Evolutionary conservation across 2,888 invertebrate genomes (phyloP), one percentile per base, ranked within the genome.

Genomic region (Harpalus rubripes): DNA sequence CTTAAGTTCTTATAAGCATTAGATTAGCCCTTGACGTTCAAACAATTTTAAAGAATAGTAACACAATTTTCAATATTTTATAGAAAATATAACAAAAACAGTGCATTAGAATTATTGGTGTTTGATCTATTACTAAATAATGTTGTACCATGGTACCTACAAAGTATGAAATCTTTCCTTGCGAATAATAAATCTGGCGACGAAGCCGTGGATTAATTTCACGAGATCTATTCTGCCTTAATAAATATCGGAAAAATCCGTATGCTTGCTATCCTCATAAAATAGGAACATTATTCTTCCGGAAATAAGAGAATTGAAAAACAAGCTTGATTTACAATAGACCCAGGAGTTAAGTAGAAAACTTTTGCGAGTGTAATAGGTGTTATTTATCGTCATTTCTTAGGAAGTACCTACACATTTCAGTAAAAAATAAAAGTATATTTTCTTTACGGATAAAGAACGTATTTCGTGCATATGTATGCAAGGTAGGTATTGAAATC

Each of bases 401-500:
- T 41, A 83, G 74, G 16, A 59, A 41, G 61, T 61, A 41, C 58
- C 52, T 63, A 63, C 72, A 72, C 68, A 72, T 61, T 59, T 61
- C 59, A 81, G 41, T 32, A 81, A 81, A 63, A 65, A 61, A 81
- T 68, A 82, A 82, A 61, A 61, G 74, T 76, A 61, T 74, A 41
- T 76, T 83, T 61, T 76, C 59, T 74, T 58, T 44, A 59, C 72
- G 82, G 82, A 83, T 83, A 83, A 56, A 74, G 68, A 68, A 52
- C 72, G 82, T 83, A 83, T 74, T 74, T 74, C 59, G 44, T 83
- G 68, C 44, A 65, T 72, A 82, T 41, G 61, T 61, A 82, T 72
- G 56, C 59, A 84, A 16, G 76, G 58, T 44, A 79, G 58, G 84
- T 84, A 84, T 84, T 84, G 84, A 84, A 84, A 84, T 84, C 84